These are phyloP conservation scores for Balearica regulorum DNA, from an alignment of 2,797 vertebrate genomes.

Conservation along the genomic window DNA sequence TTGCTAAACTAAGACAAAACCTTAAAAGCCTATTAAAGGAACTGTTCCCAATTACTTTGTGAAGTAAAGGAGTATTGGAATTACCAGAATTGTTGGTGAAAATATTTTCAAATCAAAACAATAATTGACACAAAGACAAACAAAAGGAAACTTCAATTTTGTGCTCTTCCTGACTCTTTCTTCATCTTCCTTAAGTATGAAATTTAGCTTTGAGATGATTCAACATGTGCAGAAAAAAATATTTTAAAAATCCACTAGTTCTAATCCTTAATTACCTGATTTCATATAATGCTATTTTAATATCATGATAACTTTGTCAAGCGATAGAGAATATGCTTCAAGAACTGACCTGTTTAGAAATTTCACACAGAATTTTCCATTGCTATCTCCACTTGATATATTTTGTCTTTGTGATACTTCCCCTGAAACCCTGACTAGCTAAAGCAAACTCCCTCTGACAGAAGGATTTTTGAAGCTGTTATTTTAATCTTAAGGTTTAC, in stretches of 20 bases:
- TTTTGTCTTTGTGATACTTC: slow-evolving; percentile 12
- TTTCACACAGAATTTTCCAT: neutral
- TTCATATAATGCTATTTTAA: neutral
- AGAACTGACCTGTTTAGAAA: neutral
- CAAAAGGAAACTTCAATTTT: neutral
- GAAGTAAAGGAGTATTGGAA: neutral
- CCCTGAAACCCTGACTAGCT: slow-evolving; percentile 28
- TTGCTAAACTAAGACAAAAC: neutral
- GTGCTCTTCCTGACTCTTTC: neutral
- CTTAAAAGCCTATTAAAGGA: neutral
- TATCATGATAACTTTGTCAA: neutral
- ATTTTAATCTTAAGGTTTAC: slow-evolving; percentile 61
- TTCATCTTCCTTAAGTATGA: neutral
- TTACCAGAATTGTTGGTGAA: neutral
- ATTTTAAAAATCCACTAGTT: neutral
- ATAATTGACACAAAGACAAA: neutral
- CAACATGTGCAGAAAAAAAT: neutral
- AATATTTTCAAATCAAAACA: neutral
- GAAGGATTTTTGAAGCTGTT: slow-evolving; percentile 55
- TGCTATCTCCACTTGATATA: neutral
- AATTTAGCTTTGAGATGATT: neutral
- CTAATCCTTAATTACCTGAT: neutral
- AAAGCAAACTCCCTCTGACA: slow-evolving; percentile 55
- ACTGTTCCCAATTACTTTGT: neutral
- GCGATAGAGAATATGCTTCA: neutral